Percentiles rank a stretch among this genome's conserved stretches.
These are phyloP conservation scores for Agriotes lineatus DNA, from an alignment of 2,888 invertebrate genomes.

Conservation along the genomic window DNA sequence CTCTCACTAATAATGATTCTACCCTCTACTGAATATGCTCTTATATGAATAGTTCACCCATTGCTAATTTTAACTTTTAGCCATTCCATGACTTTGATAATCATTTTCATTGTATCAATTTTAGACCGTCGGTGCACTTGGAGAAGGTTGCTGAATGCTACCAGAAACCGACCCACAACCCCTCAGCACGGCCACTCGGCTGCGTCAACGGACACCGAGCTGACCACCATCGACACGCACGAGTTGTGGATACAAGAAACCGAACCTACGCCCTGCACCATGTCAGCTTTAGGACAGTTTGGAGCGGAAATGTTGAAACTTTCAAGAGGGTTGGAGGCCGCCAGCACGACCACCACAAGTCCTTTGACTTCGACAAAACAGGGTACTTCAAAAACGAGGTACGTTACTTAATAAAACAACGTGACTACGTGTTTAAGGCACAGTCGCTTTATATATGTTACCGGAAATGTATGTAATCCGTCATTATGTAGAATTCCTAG, in stretches of 20 bases:
- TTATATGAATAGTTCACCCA: no score
- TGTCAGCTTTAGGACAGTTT: constrained; percentile 88
- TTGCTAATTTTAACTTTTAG: no score
- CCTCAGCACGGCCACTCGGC: constrained; percentile 78
- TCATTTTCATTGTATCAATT: no score
- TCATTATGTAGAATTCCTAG: no score
- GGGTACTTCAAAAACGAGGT: constrained; percentile 38
- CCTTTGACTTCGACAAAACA: constrained; percentile 34
- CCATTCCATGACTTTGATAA: no score
- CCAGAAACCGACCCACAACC: constrained; percentile 50
- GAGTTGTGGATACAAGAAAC: constrained; percentile 81
- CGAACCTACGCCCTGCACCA: constrained; percentile 84
- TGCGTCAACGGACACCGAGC: constrained; percentile 86
- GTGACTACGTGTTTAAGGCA: not conserved
- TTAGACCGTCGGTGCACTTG: constrained; percentile 84
- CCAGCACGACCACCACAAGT: constrained; percentile 61
- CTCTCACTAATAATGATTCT: no score
- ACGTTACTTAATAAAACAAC: not conserved
- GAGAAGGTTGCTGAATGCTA: constrained; percentile 75
- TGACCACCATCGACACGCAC: constrained; percentile 87
- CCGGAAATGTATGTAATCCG: no score
- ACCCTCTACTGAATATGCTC: no score
- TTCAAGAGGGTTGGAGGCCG: constrained; percentile 84
- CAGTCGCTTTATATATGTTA: no score
- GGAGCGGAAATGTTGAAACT: constrained; percentile 89